A percentile compares a stretch with the other conserved stretches of the same genome.
These are phyloP conservation scores for Ashinkailepas kermadecensis DNA, from an alignment of 2,888 invertebrate species.

Conservation along the genomic window DNA sequence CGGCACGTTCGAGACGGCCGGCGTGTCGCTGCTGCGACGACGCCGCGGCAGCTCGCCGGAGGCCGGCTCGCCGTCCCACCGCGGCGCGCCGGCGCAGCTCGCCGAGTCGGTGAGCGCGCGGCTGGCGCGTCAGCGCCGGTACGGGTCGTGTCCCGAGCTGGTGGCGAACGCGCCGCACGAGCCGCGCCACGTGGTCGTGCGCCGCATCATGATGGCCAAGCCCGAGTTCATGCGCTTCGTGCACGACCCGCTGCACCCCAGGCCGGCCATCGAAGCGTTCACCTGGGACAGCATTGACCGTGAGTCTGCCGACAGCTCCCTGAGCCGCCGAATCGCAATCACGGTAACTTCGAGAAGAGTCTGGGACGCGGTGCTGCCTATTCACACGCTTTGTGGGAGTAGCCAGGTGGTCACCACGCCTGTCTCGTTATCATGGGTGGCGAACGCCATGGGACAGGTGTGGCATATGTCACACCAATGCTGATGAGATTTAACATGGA, in stretches of 20 bases:
- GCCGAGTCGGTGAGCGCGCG: too few relatives aligned
- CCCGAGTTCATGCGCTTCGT: conserved; percentile 69
- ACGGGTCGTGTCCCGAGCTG: conserved; percentile 56
- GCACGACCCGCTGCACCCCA: conserved; percentile 67
- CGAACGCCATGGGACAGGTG: too few relatives aligned
- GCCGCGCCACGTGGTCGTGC: conserved; percentile 42
- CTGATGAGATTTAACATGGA: too few relatives aligned
- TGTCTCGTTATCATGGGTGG: too few relatives aligned
- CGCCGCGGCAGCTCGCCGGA: not conserved
- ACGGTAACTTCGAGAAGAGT: too few relatives aligned
- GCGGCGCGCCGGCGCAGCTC: conserved; percentile 42
- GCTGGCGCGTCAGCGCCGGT: conserved; percentile 53
- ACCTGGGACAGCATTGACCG: not conserved
- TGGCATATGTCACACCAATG: too few relatives aligned
- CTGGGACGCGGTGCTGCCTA: too few relatives aligned
- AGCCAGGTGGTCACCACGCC: too few relatives aligned
- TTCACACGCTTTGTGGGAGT: too few relatives aligned
- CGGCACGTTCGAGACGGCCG: not conserved
- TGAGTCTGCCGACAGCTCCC: not conserved
- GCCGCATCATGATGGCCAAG: conserved; percentile 76
- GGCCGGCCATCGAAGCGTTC: conserved; percentile 59
- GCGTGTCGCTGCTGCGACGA: not conserved
- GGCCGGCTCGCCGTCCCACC: conserved; percentile 48
- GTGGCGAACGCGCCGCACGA: conserved; percentile 48
- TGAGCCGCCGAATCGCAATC: not conserved